Base-by-base conservation (phyloP, 2,113 vertebrate genomes). In the Martes martes region DNA sequence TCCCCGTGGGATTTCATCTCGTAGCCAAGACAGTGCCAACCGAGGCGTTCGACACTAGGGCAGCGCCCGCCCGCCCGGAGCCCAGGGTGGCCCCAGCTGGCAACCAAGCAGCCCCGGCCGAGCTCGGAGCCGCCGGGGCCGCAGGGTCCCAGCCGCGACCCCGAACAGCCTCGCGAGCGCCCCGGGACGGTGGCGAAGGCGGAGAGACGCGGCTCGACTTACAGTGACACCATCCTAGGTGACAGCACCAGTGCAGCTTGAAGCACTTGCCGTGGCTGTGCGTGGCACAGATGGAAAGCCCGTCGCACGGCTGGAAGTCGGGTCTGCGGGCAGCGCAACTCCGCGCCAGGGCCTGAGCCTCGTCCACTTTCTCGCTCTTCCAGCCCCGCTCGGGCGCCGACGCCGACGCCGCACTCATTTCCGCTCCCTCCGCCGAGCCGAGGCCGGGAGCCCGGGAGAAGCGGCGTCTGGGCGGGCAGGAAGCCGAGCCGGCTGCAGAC, bases 181-280 rank as follows among this genome's bases (percentile, higher is more conserved):
- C 89, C 91, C 52, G 18, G 67, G 55, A 73, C 69, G 42, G 23
- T 59, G 69, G 81, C 42, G 45, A 10, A 47, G 52, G 89, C 36
- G 57, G 63, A 42, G 63, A 65, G 63, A 24, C 73, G 90, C 45
- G 45, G 73, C 80, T 57, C 24, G 71, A 99, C 99, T 99, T 99
- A 99, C 99, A 99, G 99, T 99, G 99, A 98, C 99, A 99, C 99
- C 99, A 99, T 98, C 99, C 99, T 97, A 99, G 99, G 99, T 99
- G 99, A 98, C 99, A 99, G 99, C 99, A 99, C 99, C 99, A 99
- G 99, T 99, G 99, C 98, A 99, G 99, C 98, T 99, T 99, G 99
- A 99, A 99, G 99, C 99, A 99, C 99, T 99, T 99, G 98, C 99
- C 99, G 93, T 99, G 99, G 98, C 99, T 99, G 99, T 99, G 99